Evolutionary conservation across 2,888 invertebrate species (phyloP).

Genomic region (Mylabris sibirica): DNA sequence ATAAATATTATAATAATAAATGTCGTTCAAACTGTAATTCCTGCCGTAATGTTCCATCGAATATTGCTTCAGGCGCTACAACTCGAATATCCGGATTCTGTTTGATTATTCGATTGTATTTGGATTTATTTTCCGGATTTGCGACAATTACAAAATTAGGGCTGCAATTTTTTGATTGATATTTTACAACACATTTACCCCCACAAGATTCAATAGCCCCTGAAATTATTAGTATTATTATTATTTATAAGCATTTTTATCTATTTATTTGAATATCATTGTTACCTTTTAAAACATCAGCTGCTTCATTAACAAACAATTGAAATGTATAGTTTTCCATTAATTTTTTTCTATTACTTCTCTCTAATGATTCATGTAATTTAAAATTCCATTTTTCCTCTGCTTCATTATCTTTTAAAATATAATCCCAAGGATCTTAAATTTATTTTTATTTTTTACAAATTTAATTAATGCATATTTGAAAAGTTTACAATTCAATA

Average conservation of each 20-base stretch:
- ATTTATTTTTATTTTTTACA: conserved; percentile 31
- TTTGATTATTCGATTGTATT: conserved; percentile 52
- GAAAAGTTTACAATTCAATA: too few species aligned
- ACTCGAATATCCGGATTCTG: conserved; percentile 49
- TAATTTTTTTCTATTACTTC: conserved; percentile 48
- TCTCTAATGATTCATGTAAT: conserved; percentile 52
- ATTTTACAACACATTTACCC: conserved; percentile 54
- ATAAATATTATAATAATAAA: conserved; percentile 32
- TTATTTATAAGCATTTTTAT: not conserved
- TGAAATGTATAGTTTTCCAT: conserved; percentile 50
- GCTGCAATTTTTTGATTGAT: conserved; percentile 41
- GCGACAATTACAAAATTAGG: conserved; percentile 52
- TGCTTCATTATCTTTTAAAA: conserved; percentile 63
- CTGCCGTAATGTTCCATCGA: conserved; percentile 57
- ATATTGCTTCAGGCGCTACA: conserved; percentile 56
- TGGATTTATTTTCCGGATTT: conserved; percentile 49
- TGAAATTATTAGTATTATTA: conserved; percentile 38
- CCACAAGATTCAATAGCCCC: conserved; percentile 58
- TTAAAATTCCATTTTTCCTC: conserved; percentile 65
- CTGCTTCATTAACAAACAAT: conserved; percentile 47
- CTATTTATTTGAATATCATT: not conserved
- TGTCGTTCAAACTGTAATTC: conserved; percentile 50
- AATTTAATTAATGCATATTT: conserved; percentile 19
- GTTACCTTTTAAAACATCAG: conserved; percentile 56
- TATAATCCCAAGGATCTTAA: conserved; percentile 68